These are phyloP conservation scores for Salpingus planirostris DNA, from an alignment of 2,888 invertebrate genomes.

Conservation along the genomic window DNA sequence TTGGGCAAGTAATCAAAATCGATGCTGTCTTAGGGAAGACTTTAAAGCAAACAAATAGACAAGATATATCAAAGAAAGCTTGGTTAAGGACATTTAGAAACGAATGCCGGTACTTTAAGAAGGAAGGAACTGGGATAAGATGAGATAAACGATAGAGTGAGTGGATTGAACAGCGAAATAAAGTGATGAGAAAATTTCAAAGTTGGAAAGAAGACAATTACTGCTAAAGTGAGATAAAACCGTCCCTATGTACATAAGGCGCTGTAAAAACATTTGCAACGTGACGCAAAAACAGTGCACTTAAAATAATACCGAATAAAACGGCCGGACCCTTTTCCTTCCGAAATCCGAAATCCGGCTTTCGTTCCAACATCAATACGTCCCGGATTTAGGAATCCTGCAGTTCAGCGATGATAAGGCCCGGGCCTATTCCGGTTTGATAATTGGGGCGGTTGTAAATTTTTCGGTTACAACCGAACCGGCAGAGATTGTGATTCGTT, in stretches of 20 bases:
- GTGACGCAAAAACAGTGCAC: too few species aligned
- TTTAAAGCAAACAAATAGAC: constrained; percentile 36
- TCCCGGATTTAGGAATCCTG: too few species aligned
- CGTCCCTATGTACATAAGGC: too few species aligned
- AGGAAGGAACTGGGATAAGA: constrained; percentile 35
- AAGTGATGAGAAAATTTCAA: constrained; percentile 39
- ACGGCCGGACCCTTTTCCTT: too few species aligned
- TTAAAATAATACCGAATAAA: constrained; percentile 6
- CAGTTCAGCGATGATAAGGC: too few species aligned
- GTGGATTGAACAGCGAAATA: constrained; percentile 38
- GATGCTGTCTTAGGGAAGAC: constrained; percentile 25
- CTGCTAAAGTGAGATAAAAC: constrained; percentile 28
- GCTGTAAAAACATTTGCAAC: too few species aligned
- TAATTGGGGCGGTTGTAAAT: too few species aligned
- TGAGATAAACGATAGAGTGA: constrained; percentile 37
- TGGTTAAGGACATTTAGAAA: constrained; percentile 34
- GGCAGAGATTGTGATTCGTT: too few species aligned
- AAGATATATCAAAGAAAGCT: constrained; percentile 37
- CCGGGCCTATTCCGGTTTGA: too few species aligned
- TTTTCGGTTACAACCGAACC: too few species aligned
- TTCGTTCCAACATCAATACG: too few species aligned
- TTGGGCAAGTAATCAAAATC: constrained; percentile 28
- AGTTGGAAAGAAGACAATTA: constrained; percentile 35
- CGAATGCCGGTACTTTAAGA: constrained; percentile 34
- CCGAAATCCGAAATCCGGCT: too few species aligned